Conservation (phyloP, 2,888 invertebrate species). For the Athalia cordata region DNA sequence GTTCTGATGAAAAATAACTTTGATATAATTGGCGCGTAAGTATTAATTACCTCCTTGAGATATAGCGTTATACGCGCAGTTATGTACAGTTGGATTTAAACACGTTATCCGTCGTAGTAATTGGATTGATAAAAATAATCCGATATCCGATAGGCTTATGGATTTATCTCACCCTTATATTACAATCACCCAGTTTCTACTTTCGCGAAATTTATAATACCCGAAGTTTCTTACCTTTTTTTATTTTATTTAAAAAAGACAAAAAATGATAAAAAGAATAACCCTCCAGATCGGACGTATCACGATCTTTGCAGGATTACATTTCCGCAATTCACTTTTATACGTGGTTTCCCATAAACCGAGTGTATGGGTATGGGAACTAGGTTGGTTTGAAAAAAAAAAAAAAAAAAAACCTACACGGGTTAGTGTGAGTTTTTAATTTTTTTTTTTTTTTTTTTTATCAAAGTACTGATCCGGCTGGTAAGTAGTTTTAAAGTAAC, state of each 20-base stretch:
- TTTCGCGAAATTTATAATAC: too few relatives aligned
- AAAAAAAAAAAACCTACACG: too few relatives aligned
- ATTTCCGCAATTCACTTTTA: too few relatives aligned
- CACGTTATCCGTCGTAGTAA: slow-evolving; percentile 6
- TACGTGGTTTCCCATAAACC: too few relatives aligned
- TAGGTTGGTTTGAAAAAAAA: too few relatives aligned
- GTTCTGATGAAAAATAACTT: too few relatives aligned
- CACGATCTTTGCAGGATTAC: background rate
- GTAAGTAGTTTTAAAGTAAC: slow-evolving; percentile 39
- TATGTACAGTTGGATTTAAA: background rate
- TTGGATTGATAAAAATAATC: slow-evolving; percentile 28
- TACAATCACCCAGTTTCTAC: background rate
- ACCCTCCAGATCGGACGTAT: background rate
- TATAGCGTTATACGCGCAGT: background rate
- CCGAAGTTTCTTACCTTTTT: too few relatives aligned
- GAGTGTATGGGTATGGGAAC: too few relatives aligned
- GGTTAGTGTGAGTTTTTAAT: too few relatives aligned
- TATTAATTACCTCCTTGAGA: background rate
- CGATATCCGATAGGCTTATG: slow-evolving; percentile 18
- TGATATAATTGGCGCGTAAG: too few relatives aligned
- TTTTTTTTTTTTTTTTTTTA: slow-evolving; percentile 1
- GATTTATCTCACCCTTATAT: slow-evolving; percentile 17
- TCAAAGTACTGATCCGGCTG: slow-evolving; percentile 34
- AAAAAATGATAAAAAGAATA: background rate
- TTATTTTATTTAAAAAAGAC: background rate